These are phyloP conservation scores for Resseliella maxima DNA, from an alignment of 2,888 invertebrate species.

Conservation along the genomic window DNA sequence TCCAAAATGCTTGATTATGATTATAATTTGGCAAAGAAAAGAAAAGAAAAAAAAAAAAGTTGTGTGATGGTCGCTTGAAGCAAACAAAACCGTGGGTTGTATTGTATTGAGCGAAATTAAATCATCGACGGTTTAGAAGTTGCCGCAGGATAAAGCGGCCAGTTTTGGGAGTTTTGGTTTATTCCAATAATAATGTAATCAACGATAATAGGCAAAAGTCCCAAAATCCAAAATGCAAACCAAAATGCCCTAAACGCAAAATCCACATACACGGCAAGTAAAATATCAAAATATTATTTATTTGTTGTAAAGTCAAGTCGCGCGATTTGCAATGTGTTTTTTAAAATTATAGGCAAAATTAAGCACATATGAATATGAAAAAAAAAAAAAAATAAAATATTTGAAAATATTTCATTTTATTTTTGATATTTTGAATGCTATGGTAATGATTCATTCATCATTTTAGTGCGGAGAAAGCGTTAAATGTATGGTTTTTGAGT, in stretches of 20 bases:
- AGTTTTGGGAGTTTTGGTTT: neutral
- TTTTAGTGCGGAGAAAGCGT: neutral
- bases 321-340: slow-evolving; percentile 3
- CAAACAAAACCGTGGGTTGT: neutral
- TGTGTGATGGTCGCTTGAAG: neutral
- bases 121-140: neutral
- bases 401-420: neutral
- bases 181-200: neutral
- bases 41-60: too few relatives aligned
- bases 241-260: neutral
- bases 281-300: slow-evolving; percentile 25
- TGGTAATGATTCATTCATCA: neutral
- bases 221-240: neutral
- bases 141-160: slow-evolving; percentile 11
- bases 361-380: too few relatives aligned
- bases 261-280: neutral
- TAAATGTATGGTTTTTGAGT: neutral
- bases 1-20: too few relatives aligned
- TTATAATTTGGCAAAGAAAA: too few relatives aligned
- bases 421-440: neutral
- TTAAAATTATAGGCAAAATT: slow-evolving; percentile 9
- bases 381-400: neutral
- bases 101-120: neutral
- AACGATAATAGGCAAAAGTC: slow-evolving; percentile 36
- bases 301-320: neutral